A percentile compares a stretch with the other conserved stretches of the same genome.
Evolutionary conservation across 2,797 vertebrate genomes (phyloP).

Genomic region (Gobionotothen gibberifrons): DNA sequence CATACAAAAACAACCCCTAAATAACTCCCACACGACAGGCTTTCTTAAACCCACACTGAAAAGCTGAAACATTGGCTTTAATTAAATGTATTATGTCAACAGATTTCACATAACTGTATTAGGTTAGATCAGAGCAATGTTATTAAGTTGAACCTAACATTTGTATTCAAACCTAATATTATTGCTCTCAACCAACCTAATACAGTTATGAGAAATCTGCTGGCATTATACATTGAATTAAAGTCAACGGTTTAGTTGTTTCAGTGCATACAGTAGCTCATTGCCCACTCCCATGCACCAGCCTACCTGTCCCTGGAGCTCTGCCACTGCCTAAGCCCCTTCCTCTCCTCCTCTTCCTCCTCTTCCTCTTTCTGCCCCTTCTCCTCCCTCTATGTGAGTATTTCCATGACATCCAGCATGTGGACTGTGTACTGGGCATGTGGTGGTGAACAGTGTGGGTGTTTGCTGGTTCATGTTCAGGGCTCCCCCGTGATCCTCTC

Average conservation of each 20-base stretch:
- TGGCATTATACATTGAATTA: too few species aligned
- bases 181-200: too few species aligned
- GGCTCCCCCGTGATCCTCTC: slow-evolving; percentile 54
- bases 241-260: too few species aligned
- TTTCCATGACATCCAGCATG: slow-evolving; percentile 72
- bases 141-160: too few species aligned
- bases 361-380: slow-evolving; percentile 64
- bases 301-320: slow-evolving; percentile 61
- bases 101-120: too few species aligned
- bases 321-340: slow-evolving; percentile 53
- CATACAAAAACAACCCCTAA: slow-evolving; percentile 19
- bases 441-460: slow-evolving; percentile 60
- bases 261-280: too few species aligned
- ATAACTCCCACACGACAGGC: slow-evolving; percentile 24
- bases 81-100: too few species aligned
- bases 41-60: slow-evolving; percentile 27
- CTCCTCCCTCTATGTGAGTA: slow-evolving; percentile 79
- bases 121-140: too few species aligned
- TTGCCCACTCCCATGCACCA: slow-evolving; percentile 39
- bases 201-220: too few species aligned
- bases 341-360: slow-evolving; percentile 48
- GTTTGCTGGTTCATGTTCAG: slow-evolving; percentile 45
- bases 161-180: too few species aligned
- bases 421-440: slow-evolving; percentile 61
- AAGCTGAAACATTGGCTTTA: too few species aligned